A percentile compares a stretch with the other conserved stretches of the same genome.
These are phyloP conservation scores for Lepus timidus DNA, from an alignment of 2,113 vertebrate species.

Conservation along the genomic window DNA sequence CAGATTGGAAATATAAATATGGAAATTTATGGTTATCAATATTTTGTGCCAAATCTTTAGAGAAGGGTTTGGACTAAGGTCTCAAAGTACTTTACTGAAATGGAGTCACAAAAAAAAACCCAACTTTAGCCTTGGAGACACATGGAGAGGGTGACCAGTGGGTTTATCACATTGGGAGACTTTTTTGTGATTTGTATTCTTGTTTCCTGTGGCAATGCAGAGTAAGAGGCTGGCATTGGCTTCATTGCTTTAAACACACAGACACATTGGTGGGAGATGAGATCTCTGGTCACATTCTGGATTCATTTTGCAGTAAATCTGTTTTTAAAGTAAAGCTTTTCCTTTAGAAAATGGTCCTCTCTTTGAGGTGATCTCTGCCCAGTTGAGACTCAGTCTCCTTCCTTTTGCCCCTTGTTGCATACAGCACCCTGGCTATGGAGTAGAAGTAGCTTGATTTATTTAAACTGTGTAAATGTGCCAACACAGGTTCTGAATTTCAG, in stretches of 20 bases:
- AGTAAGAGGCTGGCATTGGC: neutral
- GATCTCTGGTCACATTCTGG: neutral
- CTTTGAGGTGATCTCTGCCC: neutral
- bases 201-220: neutral
- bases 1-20: conserved; percentile 79
- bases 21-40: conserved; percentile 76
- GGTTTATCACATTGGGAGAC: conserved; percentile 72
- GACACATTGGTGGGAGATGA: neutral
- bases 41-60: conserved; percentile 75
- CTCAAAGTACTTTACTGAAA: conserved; percentile 77
- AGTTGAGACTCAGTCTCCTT: neutral
- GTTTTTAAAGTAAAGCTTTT: neutral
- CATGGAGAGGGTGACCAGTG: conserved; percentile 75
- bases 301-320: conserved; percentile 49
- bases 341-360: neutral
- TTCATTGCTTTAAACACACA: neutral
- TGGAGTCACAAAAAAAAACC: conserved; percentile 76
- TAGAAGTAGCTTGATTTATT: conserved; percentile 36
- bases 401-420: neutral
- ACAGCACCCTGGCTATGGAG: neutral
- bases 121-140: conserved; percentile 76
- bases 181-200: neutral
- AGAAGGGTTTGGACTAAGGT: conserved; percentile 68
- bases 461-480: conserved; percentile 41
- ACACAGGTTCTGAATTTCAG: conserved; percentile 20